Conservation (phyloP, 2,113 vertebrate genomes). For the Thalassoma bifasciatum region DNA sequence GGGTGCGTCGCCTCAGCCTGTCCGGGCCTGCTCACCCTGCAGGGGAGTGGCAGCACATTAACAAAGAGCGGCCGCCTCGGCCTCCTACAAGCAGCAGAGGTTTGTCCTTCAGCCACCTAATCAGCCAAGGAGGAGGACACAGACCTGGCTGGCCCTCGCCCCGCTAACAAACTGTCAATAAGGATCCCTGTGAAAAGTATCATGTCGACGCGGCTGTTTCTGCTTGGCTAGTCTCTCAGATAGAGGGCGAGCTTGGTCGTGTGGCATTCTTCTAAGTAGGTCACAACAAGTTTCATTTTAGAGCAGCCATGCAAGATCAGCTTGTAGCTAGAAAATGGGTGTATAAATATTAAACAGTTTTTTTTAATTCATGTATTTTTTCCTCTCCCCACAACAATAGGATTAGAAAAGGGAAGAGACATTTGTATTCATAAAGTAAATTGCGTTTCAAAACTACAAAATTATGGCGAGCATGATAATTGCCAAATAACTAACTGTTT, state of each 20-base stretch:
- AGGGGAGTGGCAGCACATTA: constrained; percentile 69
- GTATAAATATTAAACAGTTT: constrained; percentile 79
- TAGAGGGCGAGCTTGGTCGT: constrained; percentile 67
- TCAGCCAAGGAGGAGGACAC: constrained; percentile 64
- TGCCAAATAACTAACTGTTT: constrained; percentile 64
- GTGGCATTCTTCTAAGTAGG: constrained; percentile 79
- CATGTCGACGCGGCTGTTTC: constrained; percentile 58
- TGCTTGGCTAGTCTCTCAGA: constrained; percentile 68
- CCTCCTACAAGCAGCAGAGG: constrained; percentile 30
- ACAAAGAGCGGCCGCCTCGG: constrained; percentile 35
- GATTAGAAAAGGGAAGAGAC: constrained; percentile 45
- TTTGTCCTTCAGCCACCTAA: constrained; percentile 71
- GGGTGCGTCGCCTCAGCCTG: constrained; percentile 66
- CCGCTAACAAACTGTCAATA: constrained; percentile 60
- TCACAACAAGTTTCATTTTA: constrained; percentile 80
- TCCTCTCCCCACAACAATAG: constrained; percentile 30
- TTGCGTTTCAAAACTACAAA: constrained; percentile 56
- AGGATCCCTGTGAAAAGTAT: constrained; percentile 55
- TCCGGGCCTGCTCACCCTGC: constrained; percentile 59
- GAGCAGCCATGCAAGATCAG: constrained; percentile 72
- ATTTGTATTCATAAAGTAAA: constrained; percentile 67
- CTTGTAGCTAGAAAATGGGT: constrained; percentile 69
- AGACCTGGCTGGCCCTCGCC: constrained; percentile 37
- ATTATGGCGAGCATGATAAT: constrained; percentile 63
- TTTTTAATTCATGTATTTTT: constrained; percentile 33